A percentile compares a stretch with the other conserved stretches of the same genome.
phyloP scores from a whole-genome alignment of 2,888 invertebrate genomes.

The Monochamus alternatus region DNA sequence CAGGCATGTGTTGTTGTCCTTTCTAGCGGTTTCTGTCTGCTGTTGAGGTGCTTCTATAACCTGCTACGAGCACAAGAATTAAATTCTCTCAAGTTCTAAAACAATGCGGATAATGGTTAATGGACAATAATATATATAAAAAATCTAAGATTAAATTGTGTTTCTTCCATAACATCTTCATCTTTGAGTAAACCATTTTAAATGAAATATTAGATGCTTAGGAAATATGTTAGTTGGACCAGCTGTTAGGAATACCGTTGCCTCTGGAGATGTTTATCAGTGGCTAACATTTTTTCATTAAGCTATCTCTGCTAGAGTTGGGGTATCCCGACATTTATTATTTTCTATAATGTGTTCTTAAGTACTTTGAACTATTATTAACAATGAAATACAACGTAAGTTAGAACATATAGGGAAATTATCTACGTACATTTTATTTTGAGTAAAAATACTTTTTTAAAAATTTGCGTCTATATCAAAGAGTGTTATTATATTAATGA shows the following conservation, averaged over 20 bases:
- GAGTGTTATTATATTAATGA: too few relatives aligned
- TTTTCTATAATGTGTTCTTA: too few relatives aligned
- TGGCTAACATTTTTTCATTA: not conserved
- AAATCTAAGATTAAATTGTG: not conserved
- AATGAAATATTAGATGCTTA: constrained; percentile 1
- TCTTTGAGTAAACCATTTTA: not conserved
- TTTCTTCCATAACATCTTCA: not conserved
- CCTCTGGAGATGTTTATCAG: constrained; percentile 4
- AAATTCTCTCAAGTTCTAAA: not conserved
- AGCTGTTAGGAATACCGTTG: constrained; percentile 1
- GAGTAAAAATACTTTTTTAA: too few relatives aligned
- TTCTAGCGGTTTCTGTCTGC: constrained; percentile 29
- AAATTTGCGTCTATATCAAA: too few relatives aligned
- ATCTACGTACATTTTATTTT: too few relatives aligned
- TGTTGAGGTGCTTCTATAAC: constrained; percentile 3
- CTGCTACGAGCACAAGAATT: not conserved
- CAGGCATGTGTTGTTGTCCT: constrained; percentile 49
- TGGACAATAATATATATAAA: not conserved
- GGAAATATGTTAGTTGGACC: not conserved
- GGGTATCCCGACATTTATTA: too few relatives aligned
- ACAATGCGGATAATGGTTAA: not conserved
- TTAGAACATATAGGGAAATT: too few relatives aligned
- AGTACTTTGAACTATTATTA: too few relatives aligned
- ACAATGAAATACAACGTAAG: too few relatives aligned
- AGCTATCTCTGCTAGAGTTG: not conserved